Evolutionary conservation across 2,888 invertebrate genomes (phyloP).

Genomic region (Dinocampus coccinellae): DNA sequence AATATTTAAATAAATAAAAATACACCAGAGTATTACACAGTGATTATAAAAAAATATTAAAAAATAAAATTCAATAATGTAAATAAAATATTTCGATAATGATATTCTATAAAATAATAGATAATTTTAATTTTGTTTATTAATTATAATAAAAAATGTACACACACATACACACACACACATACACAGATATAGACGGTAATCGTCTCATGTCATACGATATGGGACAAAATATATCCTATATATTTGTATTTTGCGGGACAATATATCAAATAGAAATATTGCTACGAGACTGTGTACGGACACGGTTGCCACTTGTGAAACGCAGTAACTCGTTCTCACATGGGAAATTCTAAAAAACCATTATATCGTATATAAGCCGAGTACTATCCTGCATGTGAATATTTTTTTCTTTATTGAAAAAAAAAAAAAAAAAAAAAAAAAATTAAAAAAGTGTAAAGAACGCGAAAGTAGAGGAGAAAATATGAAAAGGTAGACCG

Average conservation of each 20-base stretch:
- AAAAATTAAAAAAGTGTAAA: no score
- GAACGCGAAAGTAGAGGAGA: no score
- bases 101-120: no score
- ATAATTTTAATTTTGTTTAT: no score
- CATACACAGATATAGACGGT: neutral
- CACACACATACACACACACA: neutral
- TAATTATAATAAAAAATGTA: no score
- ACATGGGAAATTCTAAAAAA: conserved; percentile 48
- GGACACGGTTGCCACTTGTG: conserved; percentile 35
- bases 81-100: no score
- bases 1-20: no score
- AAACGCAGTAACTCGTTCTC: conserved; percentile 45
- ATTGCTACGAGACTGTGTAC: neutral
- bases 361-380: conserved; percentile 44
- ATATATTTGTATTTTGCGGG: neutral
- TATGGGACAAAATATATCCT: neutral
- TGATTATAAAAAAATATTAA: no score
- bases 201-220: neutral
- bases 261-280: conserved; percentile 36
- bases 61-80: no score
- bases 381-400: conserved; percentile 15
- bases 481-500: no score
- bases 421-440: neutral
- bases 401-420: conserved; percentile 17
- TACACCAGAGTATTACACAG: no score